Conservation (phyloP, 2,113 vertebrate genomes). For the Cardinalis cardinalis region DNA sequence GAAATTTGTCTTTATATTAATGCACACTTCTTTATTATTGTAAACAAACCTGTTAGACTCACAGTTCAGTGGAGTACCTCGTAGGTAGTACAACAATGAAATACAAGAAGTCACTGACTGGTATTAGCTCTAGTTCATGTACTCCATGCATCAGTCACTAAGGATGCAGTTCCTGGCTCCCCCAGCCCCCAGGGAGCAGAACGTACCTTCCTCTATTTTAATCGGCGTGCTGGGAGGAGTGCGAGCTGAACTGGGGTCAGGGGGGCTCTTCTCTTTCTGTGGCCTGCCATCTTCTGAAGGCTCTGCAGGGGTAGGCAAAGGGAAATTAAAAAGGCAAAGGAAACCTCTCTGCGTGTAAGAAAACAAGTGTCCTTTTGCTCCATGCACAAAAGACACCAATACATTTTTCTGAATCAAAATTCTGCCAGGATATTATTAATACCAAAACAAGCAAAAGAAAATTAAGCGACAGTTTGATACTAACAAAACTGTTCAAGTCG, state of each 20-base stretch:
- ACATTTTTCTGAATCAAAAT: neutral
- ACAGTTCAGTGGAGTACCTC: neutral
- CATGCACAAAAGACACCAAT: neutral
- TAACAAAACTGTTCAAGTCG: neutral
- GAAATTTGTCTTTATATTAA: neutral
- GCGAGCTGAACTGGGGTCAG: slow-evolving; percentile 64
- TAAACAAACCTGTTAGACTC: neutral
- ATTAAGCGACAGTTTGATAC: neutral
- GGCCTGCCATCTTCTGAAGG: slow-evolving; percentile 75
- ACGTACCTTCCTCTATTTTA: slow-evolving; percentile 91
- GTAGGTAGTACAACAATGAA: neutral
- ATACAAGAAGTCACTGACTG: neutral
- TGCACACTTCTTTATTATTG: slow-evolving; percentile 46
- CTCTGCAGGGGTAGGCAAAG: slow-evolving; percentile 32
- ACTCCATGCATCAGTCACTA: neutral
- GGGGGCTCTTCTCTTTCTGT: slow-evolving; percentile 71
- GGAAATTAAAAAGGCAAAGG: neutral
- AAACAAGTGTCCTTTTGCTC: neutral
- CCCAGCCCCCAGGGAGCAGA: neutral
- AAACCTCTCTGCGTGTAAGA: neutral
- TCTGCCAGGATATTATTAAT: neutral
- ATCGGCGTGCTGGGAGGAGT: slow-evolving; percentile 89
- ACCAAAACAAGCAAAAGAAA: slow-evolving; percentile 52
- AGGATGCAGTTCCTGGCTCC: neutral
- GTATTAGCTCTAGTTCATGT: neutral